Evolutionary conservation across 2,113 vertebrate genomes (phyloP).

Genomic region (Otus sunia): DNA sequence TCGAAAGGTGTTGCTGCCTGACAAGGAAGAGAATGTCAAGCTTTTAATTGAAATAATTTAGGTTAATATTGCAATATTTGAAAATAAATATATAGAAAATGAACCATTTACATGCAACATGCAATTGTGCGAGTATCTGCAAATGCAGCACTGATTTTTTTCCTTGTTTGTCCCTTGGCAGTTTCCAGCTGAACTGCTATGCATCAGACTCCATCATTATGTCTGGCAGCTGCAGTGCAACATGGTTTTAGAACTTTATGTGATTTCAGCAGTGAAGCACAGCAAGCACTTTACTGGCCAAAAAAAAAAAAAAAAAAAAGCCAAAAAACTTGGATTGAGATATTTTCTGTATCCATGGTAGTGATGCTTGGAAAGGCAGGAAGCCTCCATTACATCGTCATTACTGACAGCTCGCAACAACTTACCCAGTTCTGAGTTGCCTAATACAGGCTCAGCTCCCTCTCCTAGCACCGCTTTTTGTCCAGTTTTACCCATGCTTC

Average conservation of each 20-base stretch:
- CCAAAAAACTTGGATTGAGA: neutral
- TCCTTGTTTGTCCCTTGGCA: slow-evolving; percentile 41
- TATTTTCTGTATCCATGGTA: neutral
- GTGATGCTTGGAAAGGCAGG: neutral
- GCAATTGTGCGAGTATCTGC: slow-evolving; percentile 6
- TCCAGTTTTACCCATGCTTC: neutral
- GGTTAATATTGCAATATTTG: neutral
- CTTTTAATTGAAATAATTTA: neutral
- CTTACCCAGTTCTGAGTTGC: rapidly evolving
- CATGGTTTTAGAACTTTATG: slow-evolving; percentile 20
- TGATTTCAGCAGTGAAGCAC: slow-evolving; percentile 4
- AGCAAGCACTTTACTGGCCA: neutral
- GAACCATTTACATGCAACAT: neutral
- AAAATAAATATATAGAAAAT: neutral
- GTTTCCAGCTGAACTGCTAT: slow-evolving; percentile 15
- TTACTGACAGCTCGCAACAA: neutral
- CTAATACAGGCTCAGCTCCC: neutral
- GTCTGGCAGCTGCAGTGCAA: slow-evolving; percentile 4
- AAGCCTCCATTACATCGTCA: neutral
- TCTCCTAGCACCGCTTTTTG: neutral
- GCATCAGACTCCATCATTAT: slow-evolving; percentile 35
- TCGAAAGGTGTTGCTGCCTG: neutral
- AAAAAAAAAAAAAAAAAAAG: neutral
- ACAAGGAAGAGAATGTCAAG: neutral
- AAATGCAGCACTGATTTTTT: slow-evolving; percentile 47